Evolutionary conservation across 2,113 vertebrate genomes (phyloP).

Genomic region (Machaerirhynchus nigripectus): DNA sequence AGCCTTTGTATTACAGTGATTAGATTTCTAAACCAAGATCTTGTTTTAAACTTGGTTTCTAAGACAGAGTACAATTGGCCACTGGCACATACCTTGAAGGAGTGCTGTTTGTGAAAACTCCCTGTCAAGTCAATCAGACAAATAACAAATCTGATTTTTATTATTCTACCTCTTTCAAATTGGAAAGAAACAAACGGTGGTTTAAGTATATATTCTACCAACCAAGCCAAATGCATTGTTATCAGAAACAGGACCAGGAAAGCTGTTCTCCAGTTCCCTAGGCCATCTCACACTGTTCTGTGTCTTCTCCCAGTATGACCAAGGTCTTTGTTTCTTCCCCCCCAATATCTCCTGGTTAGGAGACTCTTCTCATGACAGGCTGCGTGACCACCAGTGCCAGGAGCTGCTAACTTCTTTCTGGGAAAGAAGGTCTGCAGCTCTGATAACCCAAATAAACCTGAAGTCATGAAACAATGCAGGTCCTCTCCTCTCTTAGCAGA

Average conservation of each 20-base stretch:
- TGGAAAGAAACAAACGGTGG: background rate
- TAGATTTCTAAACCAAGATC: background rate
- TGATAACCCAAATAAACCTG: background rate
- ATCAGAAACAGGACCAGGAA: background rate
- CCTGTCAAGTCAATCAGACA: background rate
- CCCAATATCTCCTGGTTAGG: rapidly evolving
- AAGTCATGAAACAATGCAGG: background rate
- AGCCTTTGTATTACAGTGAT: background rate
- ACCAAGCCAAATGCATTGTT: background rate
- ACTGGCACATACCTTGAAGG: background rate
- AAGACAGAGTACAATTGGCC: background rate
- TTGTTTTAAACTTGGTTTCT: background rate
- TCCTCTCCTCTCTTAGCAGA: background rate
- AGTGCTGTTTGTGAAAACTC: background rate
- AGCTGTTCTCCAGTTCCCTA: background rate
- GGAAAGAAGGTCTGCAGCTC: background rate
- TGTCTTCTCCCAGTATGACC: background rate
- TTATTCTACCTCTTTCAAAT: background rate
- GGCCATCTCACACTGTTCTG: background rate
- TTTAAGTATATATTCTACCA: background rate
- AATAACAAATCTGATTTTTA: background rate
- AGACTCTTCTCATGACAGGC: background rate
- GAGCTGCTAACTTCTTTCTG: background rate
- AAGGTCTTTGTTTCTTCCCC: background rate
- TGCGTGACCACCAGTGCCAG: rapidly evolving